Base-by-base conservation (phyloP, 2,113 vertebrate genomes). In the Plotosus lineatus region DNA sequence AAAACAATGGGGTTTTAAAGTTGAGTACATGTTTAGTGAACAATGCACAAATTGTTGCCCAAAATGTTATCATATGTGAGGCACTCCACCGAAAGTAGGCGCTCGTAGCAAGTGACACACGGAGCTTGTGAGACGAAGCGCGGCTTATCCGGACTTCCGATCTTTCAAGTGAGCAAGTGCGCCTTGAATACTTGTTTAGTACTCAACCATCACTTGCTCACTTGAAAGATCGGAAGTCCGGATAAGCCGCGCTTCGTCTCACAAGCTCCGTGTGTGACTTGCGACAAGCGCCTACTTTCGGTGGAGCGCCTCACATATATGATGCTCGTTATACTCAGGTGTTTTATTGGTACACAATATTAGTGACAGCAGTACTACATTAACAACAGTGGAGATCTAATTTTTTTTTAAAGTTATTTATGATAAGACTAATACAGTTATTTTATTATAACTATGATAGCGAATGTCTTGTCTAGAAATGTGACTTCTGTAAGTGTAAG, bases 301-400 rank as follows among this genome's bases (percentile, higher is more conserved):
- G n/a, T n/a, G n/a, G n/a, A n/a, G n/a, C n/a, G n/a, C n/a, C n/a
- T n/a, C n/a, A n/a, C n/a, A n/a, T n/a, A 44, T 26, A 46, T 84
- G n/a, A 73, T 46, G 77, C 65, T 82, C 60, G 65, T 60, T 76
- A 78, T 56, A 65, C 82, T 86, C 82, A 82, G 85, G 85, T 84
- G 80, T 82, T 82, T 86, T 68, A 84, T 82, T 72, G 77, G 56
- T 80, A 77, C 76, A 84, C 44, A 21, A 6, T 51, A 77, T 81
- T 68, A 69, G 28, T 40, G 40, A 69, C 48, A 55, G 63, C 55
- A 66, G 48, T 44, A 11, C 26, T 69, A 36, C 71, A 71, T 58
- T 85, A 76, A 68, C 75, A 68, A 58, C 55, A 65, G 17, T 28
- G 26, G 42, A 36, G 51, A 81, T 78, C 48, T 69, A 21, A 63